Evolutionary conservation across 2,888 invertebrate genomes (phyloP), one percentile per base, ranked within the genome.

Genomic region (Xestobium rufovillosum): DNA sequence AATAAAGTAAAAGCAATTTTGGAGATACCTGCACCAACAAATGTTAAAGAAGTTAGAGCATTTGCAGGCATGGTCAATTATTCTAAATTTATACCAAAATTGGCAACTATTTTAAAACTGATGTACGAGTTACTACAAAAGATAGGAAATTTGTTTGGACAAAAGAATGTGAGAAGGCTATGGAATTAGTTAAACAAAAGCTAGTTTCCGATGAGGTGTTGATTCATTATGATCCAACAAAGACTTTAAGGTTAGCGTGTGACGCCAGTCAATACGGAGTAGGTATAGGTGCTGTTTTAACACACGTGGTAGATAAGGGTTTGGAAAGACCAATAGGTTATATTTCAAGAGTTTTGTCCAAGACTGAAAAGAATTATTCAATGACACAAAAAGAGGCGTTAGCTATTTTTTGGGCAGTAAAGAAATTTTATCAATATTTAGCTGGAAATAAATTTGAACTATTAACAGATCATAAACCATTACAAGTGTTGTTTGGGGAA

Each of bases 21-120:
- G n/a, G n/a, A n/a, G n/a, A n/a, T n/a, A n/a, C n/a, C n/a, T n/a
- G n/a, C n/a, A n/a, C 55, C 55, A 3, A 32, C 33, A n/a, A 44
- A 52, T 31, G 36, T 48, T 0, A 32, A 37, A 17, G 43, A 51
- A 41, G 38, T 56, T 1, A 44, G 44, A 19, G 48, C 56, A 1
- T 60, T 58, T 41, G 26, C 53, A 2, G 60, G 60, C 0, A 45
- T 59, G 37, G 43, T 58, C 0, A 60, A 61, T 44, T 65, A 60
- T 46, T 63, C 55, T 4, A 50, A 50, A 32, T 65, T 63, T 47
- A 44, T 61, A 1, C 44, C 51, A 6, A 48, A 53, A 11, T 43
- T 57, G 4, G 36, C 59, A 3, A 38, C 35, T 1, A 47, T 55
- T 4, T 41, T 52, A 16, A 39, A 42, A 8, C 60, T 59, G 0